Evolutionary conservation across 2,797 vertebrate species (phyloP).

Genomic region (Schizothorax lantsangensis): DNA sequence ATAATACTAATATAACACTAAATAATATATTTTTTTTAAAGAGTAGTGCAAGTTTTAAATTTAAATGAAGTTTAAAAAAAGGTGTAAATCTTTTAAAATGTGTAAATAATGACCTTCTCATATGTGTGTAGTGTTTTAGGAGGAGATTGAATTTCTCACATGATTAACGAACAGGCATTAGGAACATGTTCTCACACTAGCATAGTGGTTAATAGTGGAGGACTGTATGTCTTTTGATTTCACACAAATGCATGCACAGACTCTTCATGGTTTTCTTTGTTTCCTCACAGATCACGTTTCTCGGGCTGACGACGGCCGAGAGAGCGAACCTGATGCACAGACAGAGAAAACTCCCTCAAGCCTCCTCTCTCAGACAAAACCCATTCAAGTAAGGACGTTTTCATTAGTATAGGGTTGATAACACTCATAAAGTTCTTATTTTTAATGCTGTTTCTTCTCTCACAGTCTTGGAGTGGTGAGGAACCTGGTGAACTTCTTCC

Average conservation of each 20-base stretch:
- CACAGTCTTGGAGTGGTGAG: slow-evolving; percentile 85
- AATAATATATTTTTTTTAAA: background rate
- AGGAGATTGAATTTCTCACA: background rate
- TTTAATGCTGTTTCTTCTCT: background rate
- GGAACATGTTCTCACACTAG: background rate
- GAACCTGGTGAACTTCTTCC: slow-evolving; percentile 94
- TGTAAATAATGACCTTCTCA: background rate
- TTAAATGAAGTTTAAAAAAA: background rate
- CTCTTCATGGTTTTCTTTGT: background rate
- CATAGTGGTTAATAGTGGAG: background rate
- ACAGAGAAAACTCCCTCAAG: slow-evolving; percentile 80
- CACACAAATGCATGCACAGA: background rate
- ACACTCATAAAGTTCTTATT: background rate
- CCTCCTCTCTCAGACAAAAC: slow-evolving; percentile 86
- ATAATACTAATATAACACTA: background rate
- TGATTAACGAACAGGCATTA: background rate
- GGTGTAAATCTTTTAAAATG: background rate
- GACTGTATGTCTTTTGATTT: background rate
- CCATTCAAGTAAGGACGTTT: slow-evolving; percentile 86
- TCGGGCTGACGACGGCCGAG: slow-evolving; percentile 91
- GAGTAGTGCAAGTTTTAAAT: background rate
- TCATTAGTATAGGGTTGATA: too few relatives aligned
- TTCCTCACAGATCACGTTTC: slow-evolving; percentile 81
- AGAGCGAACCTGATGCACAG: slow-evolving; percentile 79
- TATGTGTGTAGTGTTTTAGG: background rate